Evolutionary conservation across 2,113 vertebrate species (phyloP).

Genomic region (Sturnus vulgaris): DNA sequence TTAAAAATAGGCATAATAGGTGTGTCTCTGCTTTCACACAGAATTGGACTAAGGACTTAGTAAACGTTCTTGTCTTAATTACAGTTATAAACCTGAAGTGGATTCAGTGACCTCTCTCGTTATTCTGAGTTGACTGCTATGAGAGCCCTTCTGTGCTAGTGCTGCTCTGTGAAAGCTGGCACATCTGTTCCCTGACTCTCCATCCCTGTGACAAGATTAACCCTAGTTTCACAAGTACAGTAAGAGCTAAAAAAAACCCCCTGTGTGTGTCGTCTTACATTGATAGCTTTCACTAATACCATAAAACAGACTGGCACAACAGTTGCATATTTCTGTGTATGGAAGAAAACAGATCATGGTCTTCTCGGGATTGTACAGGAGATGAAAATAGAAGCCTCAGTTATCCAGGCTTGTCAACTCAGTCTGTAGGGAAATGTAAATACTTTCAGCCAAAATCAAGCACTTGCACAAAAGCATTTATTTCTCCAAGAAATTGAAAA

Average conservation of each 20-base stretch:
- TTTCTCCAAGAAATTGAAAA: background rate
- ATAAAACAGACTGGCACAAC: background rate
- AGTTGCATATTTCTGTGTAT: background rate
- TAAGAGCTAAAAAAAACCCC: background rate
- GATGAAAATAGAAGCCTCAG: slow-evolving; percentile 1
- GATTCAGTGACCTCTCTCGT: background rate
- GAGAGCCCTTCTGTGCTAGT: background rate
- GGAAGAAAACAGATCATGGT: background rate
- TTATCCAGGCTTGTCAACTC: background rate
- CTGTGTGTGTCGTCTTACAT: background rate
- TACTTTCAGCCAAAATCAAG: background rate
- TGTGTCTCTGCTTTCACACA: background rate
- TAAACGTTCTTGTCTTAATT: background rate
- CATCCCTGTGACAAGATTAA: background rate
- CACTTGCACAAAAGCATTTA: background rate
- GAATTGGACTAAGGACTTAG: background rate
- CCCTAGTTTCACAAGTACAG: background rate
- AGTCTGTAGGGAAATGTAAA: background rate
- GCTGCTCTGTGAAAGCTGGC: background rate
- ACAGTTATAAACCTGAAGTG: background rate
- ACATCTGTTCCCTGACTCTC: background rate
- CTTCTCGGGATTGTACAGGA: background rate
- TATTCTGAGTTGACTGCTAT: background rate
- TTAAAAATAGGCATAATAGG: background rate
- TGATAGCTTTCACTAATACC: background rate